Percentiles rank a stretch among this genome's conserved stretches.
Evolutionary conservation across 2,888 invertebrate genomes (phyloP).

Genomic region (Cryptus armator): DNA sequence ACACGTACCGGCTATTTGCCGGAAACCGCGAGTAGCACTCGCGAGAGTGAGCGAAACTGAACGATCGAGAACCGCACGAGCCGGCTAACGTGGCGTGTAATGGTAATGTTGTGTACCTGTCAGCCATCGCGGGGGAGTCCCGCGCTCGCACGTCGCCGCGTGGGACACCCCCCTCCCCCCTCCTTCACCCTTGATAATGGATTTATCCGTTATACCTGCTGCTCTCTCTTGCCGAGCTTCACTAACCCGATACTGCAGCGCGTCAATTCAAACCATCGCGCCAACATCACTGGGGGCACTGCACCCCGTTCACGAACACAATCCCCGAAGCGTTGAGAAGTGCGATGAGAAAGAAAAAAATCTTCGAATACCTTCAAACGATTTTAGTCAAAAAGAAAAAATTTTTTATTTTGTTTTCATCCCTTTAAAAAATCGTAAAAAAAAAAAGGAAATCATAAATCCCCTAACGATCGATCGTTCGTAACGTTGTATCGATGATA

Average conservation of each 20-base stretch:
- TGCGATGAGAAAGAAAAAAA: neutral
- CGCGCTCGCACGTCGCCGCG: slow-evolving; percentile 42
- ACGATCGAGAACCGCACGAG: slow-evolving; percentile 50
- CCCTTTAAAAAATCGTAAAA: too few relatives aligned
- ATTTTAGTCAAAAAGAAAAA: too few relatives aligned
- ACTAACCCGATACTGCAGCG: neutral
- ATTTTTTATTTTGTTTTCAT: too few relatives aligned
- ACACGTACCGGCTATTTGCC: slow-evolving; percentile 64
- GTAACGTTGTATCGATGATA: too few relatives aligned
- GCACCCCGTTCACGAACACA: neutral
- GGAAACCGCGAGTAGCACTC: slow-evolving; percentile 7
- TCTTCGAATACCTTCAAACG: too few relatives aligned
- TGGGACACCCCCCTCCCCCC: neutral
- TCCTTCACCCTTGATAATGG: slow-evolving; percentile 52
- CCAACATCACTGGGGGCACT: neutral
- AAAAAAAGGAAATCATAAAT: too few relatives aligned
- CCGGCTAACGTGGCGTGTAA: slow-evolving; percentile 64
- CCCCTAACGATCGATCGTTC: too few relatives aligned
- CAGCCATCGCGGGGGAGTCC: slow-evolving; percentile 57
- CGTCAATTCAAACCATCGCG: neutral
- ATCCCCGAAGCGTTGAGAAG: neutral
- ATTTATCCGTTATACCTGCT: slow-evolving; percentile 50
- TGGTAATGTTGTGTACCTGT: slow-evolving; percentile 72
- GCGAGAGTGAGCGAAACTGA: slow-evolving; percentile 17
- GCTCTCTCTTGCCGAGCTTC: slow-evolving; percentile 16